Conservation (phyloP, 2,888 invertebrate species). For the Chelonus formosanus region DNA sequence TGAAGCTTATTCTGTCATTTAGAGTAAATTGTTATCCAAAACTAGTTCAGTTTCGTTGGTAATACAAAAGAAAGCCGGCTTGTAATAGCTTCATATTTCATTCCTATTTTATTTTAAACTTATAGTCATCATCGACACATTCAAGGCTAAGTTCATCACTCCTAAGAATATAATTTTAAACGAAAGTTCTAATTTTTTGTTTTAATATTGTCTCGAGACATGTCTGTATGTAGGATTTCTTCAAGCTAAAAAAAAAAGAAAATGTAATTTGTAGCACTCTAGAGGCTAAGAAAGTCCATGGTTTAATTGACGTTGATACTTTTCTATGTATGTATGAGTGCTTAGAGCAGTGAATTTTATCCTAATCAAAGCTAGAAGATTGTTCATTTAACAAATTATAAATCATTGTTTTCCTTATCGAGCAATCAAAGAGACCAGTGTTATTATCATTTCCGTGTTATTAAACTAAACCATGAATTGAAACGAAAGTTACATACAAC, state of each 20-base stretch:
- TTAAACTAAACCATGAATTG: no score
- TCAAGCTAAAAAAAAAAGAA: no score
- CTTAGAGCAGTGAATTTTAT: not conserved
- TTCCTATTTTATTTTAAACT: slow-evolving; percentile 4
- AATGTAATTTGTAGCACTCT: slow-evolving; percentile 4
- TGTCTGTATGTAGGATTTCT: no score
- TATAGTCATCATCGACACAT: not conserved
- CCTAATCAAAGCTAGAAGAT: no score
- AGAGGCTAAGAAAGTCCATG: slow-evolving; percentile 43
- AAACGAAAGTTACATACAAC: no score
- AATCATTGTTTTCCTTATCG: no score
- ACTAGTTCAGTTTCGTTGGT: not conserved
- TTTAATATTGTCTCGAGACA: slow-evolving; percentile 5
- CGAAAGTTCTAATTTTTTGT: not conserved
- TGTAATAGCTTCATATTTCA: not conserved
- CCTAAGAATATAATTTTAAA: not conserved
- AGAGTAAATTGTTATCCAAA: slow-evolving; percentile 1
- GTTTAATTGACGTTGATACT: slow-evolving; percentile 44
- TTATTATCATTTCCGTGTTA: not conserved
- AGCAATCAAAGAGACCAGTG: slow-evolving; percentile 4
- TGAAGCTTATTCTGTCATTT: not conserved
- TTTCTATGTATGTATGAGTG: slow-evolving; percentile 30
- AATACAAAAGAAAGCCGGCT: slow-evolving; percentile 14
- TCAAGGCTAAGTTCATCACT: slow-evolving; percentile 1
- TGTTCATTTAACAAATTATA: no score